A percentile compares a stretch with the other conserved stretches of the same genome.
These are phyloP conservation scores for Scophthalmus maximus DNA, from an alignment of 2,113 vertebrate genomes.

Conservation along the genomic window DNA sequence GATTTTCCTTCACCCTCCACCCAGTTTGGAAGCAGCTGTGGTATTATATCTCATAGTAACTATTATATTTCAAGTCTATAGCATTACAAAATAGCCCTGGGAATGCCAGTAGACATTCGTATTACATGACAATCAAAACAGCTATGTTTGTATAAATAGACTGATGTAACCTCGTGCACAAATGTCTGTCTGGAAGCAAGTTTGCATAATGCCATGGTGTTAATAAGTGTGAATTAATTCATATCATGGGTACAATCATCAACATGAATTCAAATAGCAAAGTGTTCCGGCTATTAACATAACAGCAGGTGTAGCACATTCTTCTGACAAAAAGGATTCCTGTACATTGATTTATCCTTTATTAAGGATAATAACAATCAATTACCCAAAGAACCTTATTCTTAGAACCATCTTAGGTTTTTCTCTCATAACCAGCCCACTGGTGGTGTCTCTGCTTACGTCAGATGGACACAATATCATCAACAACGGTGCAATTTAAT, in stretches of 20 bases:
- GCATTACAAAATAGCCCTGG: slow-evolving; percentile 38
- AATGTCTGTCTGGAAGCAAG: slow-evolving; percentile 14
- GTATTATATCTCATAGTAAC: slow-evolving; percentile 42
- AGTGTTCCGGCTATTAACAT: slow-evolving; percentile 38
- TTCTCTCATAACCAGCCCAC: slow-evolving; percentile 10
- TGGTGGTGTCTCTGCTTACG: slow-evolving; percentile 13
- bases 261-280: slow-evolving; percentile 45
- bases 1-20: slow-evolving; percentile 55
- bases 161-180: slow-evolving; percentile 7
- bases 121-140: slow-evolving; percentile 41
- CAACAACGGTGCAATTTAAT: too few relatives aligned
- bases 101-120: slow-evolving; percentile 29
- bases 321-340: slow-evolving; percentile 22
- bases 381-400: slow-evolving; percentile 38
- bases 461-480: too few relatives aligned
- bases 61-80: slow-evolving; percentile 46
- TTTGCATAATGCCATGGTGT: slow-evolving; percentile 24
- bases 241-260: slow-evolving; percentile 11
- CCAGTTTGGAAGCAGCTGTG: slow-evolving; percentile 43
- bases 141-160: slow-evolving; percentile 18
- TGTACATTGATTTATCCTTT: slow-evolving; percentile 24
- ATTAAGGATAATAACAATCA: too few relatives aligned
- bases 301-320: slow-evolving; percentile 47
- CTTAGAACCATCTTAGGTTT: slow-evolving; percentile 15
- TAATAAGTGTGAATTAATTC: slow-evolving; percentile 48